Evolutionary conservation across 2,888 invertebrate species (phyloP).

Genomic region (Heliconius ismenius): DNA sequence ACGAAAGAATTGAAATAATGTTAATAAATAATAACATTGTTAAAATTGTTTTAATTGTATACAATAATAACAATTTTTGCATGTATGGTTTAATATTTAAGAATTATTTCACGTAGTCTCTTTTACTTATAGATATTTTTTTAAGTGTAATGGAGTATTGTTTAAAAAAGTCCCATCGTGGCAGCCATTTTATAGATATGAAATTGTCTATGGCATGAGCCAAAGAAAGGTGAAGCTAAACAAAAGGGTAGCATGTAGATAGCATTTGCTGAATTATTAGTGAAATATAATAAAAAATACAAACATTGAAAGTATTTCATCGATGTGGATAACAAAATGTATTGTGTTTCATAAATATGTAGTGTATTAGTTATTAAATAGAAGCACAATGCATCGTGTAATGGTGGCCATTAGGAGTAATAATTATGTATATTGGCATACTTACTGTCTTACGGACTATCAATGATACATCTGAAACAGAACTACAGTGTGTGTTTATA

Average conservation of each 20-base stretch:
- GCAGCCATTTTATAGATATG: constrained; percentile 78
- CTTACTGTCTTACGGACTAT: constrained; percentile 72
- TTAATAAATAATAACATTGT: not conserved
- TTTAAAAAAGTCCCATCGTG: constrained; percentile 64
- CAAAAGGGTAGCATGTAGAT: constrained; percentile 80
- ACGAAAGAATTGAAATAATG: not conserved
- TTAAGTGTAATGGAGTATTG: constrained; percentile 52
- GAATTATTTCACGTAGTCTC: not conserved
- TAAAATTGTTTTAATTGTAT: not conserved
- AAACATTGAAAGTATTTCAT: constrained; percentile 56
- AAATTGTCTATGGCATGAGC: constrained; percentile 71
- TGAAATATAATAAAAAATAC: constrained; percentile 61
- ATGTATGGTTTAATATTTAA: not conserved
- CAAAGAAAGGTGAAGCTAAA: constrained; percentile 82
- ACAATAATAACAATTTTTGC: not conserved
- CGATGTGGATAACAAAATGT: constrained; percentile 56
- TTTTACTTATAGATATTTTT: constrained; percentile 16
- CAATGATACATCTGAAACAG: constrained; percentile 63
- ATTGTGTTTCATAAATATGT: constrained; percentile 54
- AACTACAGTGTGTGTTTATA: constrained; percentile 51
- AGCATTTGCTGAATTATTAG: constrained; percentile 72
- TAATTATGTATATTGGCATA: constrained; percentile 82
- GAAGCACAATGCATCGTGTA: constrained; percentile 79
- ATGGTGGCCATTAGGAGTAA: constrained; percentile 82
- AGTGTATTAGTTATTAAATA: constrained; percentile 62